Base-by-base conservation (phyloP, 2,797 vertebrate species). In the Staurois parvus region DNA sequence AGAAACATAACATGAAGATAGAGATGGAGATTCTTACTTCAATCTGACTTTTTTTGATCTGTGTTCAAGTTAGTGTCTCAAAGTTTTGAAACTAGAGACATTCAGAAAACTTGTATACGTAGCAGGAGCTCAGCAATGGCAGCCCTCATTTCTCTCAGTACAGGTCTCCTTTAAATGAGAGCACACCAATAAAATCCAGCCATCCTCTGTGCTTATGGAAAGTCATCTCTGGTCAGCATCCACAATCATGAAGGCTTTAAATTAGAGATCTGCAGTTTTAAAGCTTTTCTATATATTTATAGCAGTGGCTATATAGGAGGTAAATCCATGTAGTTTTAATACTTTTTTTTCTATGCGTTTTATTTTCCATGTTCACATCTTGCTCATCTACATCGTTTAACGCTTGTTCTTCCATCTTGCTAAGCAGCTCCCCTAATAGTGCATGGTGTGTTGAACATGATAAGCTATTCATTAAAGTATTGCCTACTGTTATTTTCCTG, bases 401-500 rank as follows among this genome's bases (percentile, higher is more conserved):
- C 79, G 90, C 90, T 91, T 85, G 79, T 88, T 87, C 91, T 91
- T 89, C 90, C 92, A 90, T 92, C 91, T 91, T 84, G 90, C 91
- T 91, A 92, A 91, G 89, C 91, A 93, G 92, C 92, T 89, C 91
- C 93, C 91, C 92, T 94, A 94, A 95, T 94, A 94, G 94, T 91
- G 93, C 93, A 94, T 91, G 91, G 92, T 94, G 93, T 94, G 94
- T 94, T 95, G 91, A 94, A 94, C 95, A 95, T 94, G 94, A 95
- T 94, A 94, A 95, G 92, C 94, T 93, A 94, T 96, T 96, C 95
- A 95, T 95, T 95, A 96, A 96, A 95, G 93, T 91, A 91, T 94
- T 93, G 93, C 95, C 95, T 93, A 95, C 94, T 94, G 94, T 81
- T 94, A 94, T 92, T 92, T 93, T 91, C 90, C 89, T 93, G 91